Percentiles rank a stretch among this genome's conserved stretches.
Evolutionary conservation across 2,113 vertebrate species (phyloP).

Genomic region (Osmerus eperlanus): DNA sequence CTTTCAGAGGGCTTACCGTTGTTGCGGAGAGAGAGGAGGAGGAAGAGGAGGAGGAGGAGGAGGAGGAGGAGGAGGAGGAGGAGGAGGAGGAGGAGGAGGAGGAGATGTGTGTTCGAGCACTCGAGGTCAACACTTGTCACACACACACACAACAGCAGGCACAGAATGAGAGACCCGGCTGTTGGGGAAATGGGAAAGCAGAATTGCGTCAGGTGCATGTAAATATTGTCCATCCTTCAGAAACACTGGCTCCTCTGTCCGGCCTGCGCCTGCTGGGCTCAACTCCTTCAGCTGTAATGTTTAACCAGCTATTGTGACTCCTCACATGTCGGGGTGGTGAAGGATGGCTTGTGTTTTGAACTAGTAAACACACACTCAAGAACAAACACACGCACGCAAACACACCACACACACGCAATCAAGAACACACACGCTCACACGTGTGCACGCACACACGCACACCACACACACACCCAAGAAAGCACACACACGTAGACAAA

Average conservation of each 20-base stretch:
- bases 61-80: too few species aligned
- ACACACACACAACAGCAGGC: too few species aligned
- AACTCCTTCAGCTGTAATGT: constrained; percentile 33
- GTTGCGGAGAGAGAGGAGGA: constrained; percentile 21
- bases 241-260: background rate
- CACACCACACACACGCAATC: constrained; percentile 5
- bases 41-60: constrained; percentile 12
- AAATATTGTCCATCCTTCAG: background rate
- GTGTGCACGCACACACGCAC: constrained; percentile 21
- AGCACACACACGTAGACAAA: too few species aligned
- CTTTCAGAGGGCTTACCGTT: constrained; percentile 56
- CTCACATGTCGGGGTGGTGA: constrained; percentile 17
- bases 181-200: too few species aligned
- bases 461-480: constrained; percentile 31
- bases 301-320: constrained; percentile 51
- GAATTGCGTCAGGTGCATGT: background rate
- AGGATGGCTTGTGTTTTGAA: background rate
- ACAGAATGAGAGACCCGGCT: too few species aligned
- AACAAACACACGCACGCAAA: constrained; percentile 21
- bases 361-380: constrained; percentile 14
- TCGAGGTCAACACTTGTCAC: too few species aligned
- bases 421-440: constrained; percentile 20
- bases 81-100: too few species aligned
- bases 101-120: too few species aligned
- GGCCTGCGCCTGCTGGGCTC: too few species aligned